Evolutionary conservation across 2,797 vertebrate genomes (phyloP).

Genomic region (Eupleurogrammus muticus): DNA sequence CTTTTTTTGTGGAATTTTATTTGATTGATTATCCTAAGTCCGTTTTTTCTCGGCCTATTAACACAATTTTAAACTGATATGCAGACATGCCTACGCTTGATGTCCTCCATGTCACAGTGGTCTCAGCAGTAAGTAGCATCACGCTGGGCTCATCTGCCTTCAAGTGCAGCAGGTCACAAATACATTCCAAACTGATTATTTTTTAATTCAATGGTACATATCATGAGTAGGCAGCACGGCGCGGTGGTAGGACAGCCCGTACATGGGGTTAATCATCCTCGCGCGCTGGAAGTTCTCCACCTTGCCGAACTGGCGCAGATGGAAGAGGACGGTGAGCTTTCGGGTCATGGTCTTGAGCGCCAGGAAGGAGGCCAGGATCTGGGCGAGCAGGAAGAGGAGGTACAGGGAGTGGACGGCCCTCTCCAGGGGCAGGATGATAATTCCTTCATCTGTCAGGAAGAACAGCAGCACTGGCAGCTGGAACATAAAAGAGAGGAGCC

Average conservation of each 20-base stretch:
- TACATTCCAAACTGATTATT: not conserved
- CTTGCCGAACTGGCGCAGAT: conserved; percentile 81
- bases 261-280: conserved; percentile 64
- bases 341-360: conserved; percentile 85
- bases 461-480: conserved; percentile 91
- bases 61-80: too few relatives aligned
- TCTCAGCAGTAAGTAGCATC: too few relatives aligned
- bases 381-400: conserved; percentile 81
- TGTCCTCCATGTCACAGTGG: too few relatives aligned
- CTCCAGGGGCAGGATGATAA: conserved; percentile 87
- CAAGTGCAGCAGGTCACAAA: not conserved
- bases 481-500: conserved; percentile 88
- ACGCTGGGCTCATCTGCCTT: too few relatives aligned
- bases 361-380: conserved; percentile 83
- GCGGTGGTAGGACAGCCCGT: conserved; percentile 62
- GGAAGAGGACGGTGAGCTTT: conserved; percentile 86
- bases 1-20: too few relatives aligned
- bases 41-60: too few relatives aligned
- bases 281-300: conserved; percentile 50
- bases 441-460: conserved; percentile 84
- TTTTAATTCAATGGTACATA: conserved; percentile 36
- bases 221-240: conserved; percentile 67
- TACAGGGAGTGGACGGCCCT: conserved; percentile 82
- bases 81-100: too few relatives aligned
- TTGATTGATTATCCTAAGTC: too few relatives aligned